A percentile compares a stretch with the other conserved stretches of the same genome.
Conservation (phyloP, 2,888 invertebrate genomes). For the Noctua comes region DNA sequence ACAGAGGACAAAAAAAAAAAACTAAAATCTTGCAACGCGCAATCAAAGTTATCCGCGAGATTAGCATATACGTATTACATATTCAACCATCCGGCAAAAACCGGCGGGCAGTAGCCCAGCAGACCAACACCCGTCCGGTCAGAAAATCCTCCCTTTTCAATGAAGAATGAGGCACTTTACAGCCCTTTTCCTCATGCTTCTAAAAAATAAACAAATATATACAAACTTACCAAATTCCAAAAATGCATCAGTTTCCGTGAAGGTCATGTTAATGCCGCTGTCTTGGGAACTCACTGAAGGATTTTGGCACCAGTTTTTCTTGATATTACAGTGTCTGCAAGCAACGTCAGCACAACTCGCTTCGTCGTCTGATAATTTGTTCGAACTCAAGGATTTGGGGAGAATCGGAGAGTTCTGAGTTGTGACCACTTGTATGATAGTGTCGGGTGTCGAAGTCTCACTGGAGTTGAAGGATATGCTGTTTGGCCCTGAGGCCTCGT, state of each 20-base stretch:
- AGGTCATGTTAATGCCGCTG: slow-evolving; percentile 94
- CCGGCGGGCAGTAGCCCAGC: not conserved
- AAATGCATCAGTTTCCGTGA: slow-evolving; percentile 92
- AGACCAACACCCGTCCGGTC: not conserved
- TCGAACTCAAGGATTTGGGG: slow-evolving; percentile 90
- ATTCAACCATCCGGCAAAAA: not conserved
- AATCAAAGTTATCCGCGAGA: not conserved
- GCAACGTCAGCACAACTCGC: slow-evolving; percentile 84
- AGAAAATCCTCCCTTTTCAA: not conserved
- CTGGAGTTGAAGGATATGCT: slow-evolving; percentile 89
- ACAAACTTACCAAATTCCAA: slow-evolving; percentile 84
- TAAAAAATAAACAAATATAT: slow-evolving; percentile 3
- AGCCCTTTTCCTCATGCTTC: not conserved
- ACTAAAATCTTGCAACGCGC: not conserved
- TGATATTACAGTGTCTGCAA: slow-evolving; percentile 86
- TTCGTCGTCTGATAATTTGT: slow-evolving; percentile 91
- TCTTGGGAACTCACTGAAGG: slow-evolving; percentile 94
- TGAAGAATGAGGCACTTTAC: not conserved
- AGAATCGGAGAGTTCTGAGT: slow-evolving; percentile 83
- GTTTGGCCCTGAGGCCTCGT: slow-evolving; percentile 85
- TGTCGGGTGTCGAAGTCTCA: slow-evolving; percentile 89
- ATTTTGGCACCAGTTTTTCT: slow-evolving; percentile 92
- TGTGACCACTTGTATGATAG: slow-evolving; percentile 87
- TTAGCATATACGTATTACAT: not conserved
- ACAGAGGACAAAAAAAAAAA: too few relatives aligned